Base-by-base conservation (phyloP, 1,140 invertebrate species). In the Conus ventricosus region DNA sequence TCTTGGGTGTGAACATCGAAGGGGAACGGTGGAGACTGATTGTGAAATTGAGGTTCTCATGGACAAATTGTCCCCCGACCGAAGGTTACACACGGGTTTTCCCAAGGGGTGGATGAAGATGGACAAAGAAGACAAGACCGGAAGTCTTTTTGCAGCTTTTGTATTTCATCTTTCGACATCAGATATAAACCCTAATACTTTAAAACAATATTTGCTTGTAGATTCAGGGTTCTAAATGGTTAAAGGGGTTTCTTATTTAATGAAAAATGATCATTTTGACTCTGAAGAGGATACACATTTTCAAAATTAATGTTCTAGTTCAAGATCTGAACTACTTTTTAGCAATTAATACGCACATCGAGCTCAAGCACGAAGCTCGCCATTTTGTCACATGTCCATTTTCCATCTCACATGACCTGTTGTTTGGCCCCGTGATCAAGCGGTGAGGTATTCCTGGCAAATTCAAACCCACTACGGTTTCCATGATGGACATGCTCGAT, bases 361-460 rank as follows among this genome's bases (percentile, higher is more conserved):
- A 78, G 53, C 71, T 87, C 39, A 54, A 25, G 7, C 71, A 57
- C 23, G 85, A 75, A 78, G 85, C 39, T 87, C 92, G 93, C 93
- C 94, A 94, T 91, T 92, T 94, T 94, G 94, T 94, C 94, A 94
- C 93, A 94, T 94, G 93, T 92, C 92, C 93, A 94, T 91, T 92
- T 94, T 90, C 87, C 93, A 91, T 94, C 94, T 95, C 95, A 95
- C 95, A 95, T 95, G 95, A 95, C 95, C 95, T 94, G 94, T 94
- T 95, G 95, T 95, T 95, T 95, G 95, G 94, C 95, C 95, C 95
- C 95, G 95, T 95, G 95, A 95, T 95, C 95, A 95, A 94, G 91
- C 93, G 93, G 92, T 92, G 92, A 90, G 92, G 93, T 92, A 93
- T 94, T 95, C 93, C 95, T 94, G 94, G 94, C 95, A 95, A 95